Evolutionary conservation across 2,888 invertebrate genomes (phyloP), one percentile per base, ranked within the genome.

Genomic region (Epirrita christyi): DNA sequence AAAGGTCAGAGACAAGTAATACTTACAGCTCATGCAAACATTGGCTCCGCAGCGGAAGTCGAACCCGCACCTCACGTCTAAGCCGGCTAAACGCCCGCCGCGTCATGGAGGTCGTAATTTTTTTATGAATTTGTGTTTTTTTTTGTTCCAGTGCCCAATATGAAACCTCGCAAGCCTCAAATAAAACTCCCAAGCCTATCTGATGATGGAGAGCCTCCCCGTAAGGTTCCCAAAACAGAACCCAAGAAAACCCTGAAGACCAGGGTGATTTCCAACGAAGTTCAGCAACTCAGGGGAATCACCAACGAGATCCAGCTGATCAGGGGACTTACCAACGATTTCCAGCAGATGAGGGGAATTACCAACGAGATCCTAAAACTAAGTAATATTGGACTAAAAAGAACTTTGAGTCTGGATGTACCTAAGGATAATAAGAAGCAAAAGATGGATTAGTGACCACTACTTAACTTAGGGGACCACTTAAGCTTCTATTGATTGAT

Each of bases 151-250:
- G 89, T 76, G 14, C 83, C 90, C n/a, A 92, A 92, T 73, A 92
- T 92, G 38, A 88, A 88, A 55, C 91, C 90, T 0, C 73, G 92
- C 0, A 89, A 88, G 34, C 78, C 92, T 0, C 48, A 81, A 0
- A 87, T 92, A 62, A 87, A 85, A 10, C 70, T 90, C 10, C 91
- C 92, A 0, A 86, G 85, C 34, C 56, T 89, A 0, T 82, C 86
- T 0, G 85, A 87, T 54, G 80, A 79, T 4, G 78, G 76, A 0
- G 83, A 80, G 7, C 75, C 78, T 0, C 70, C 78, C 0, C 41
- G 71, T 0, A 80, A 79, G 58, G 15, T 71, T 1, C 70, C 71
- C 9, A 80, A 75, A 40, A 34, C 53, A 0, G 75, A 77, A 0
- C 68, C 70, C 0, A 55, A 63, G 14, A 75, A 67, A n/a, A 59